Evolutionary conservation across 2,797 vertebrate genomes (phyloP).

Genomic region (Galagoides demidoff): DNA sequence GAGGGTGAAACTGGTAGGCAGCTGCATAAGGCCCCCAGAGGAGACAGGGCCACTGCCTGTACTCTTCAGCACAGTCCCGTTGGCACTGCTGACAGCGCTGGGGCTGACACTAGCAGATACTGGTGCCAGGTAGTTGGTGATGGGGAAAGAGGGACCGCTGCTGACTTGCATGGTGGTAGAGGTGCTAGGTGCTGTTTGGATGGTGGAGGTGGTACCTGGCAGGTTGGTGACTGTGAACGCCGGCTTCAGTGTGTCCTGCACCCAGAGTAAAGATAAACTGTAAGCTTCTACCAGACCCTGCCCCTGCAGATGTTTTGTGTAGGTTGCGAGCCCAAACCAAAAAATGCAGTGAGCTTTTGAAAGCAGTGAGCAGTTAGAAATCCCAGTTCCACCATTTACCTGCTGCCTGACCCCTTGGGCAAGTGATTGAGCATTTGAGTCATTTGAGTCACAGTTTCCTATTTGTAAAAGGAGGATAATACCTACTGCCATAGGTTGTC

Average conservation of each 20-base stretch:
- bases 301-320: not conserved
- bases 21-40: conserved; percentile 95
- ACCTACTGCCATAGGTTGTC: not conserved
- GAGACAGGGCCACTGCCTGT: conserved; percentile 89
- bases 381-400: not conserved
- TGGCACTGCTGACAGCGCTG: conserved; percentile 93
- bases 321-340: not conserved
- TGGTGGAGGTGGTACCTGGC: conserved; percentile 94
- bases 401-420: not conserved
- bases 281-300: conserved; percentile 61
- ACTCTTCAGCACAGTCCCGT: conserved; percentile 97
- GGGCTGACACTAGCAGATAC: conserved; percentile 92
- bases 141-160: conserved; percentile 97
- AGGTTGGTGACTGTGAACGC: conserved; percentile 96
- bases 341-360: not conserved
- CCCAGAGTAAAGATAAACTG: conserved; percentile 68
- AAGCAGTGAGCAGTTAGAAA: not conserved
- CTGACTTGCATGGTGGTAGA: conserved; percentile 99
- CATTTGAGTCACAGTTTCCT: not conserved
- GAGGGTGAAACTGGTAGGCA: conserved; percentile 96
- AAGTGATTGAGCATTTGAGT: not conserved
- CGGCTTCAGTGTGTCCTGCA: conserved; percentile 96
- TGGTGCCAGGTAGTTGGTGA: conserved; percentile 99
- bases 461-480: not conserved
- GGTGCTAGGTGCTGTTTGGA: conserved; percentile 95